Conservation (phyloP, 2,888 invertebrate species). For the Abrostola tripartita region DNA sequence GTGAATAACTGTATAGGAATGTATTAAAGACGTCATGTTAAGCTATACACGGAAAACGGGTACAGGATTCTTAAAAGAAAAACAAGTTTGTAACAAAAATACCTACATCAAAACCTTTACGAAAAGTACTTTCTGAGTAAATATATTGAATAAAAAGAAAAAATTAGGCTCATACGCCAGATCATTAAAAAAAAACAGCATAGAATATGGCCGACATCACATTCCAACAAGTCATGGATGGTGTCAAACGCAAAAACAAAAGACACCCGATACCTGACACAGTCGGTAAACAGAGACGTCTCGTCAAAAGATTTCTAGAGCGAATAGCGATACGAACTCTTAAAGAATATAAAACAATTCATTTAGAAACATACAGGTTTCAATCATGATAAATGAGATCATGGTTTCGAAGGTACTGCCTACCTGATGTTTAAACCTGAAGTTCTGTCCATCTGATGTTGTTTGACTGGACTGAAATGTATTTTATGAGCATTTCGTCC, state of each 20-base stretch:
- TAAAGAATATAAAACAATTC: conserved; percentile 27
- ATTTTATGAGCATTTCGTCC: too few species aligned
- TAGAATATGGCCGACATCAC: conserved; percentile 30
- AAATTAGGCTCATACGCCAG: background rate
- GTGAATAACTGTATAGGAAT: conserved; percentile 3
- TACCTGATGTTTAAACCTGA: too few species aligned
- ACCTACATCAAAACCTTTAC: background rate
- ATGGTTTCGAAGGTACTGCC: too few species aligned
- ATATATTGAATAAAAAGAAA: background rate
- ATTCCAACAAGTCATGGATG: conserved; percentile 26
- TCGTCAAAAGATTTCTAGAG: conserved; percentile 64
- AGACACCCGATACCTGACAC: conserved; percentile 59
- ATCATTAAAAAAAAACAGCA: conserved; percentile 23
- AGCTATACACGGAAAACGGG: too few species aligned
- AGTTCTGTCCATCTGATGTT: too few species aligned
- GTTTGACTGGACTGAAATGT: too few species aligned
- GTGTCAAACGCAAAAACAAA: conserved; percentile 54
- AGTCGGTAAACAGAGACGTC: conserved; percentile 48
- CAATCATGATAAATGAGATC: background rate
- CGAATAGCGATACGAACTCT: conserved; percentile 61
- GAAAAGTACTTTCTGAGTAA: too few species aligned
- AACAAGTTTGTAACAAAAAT: background rate
- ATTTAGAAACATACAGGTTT: conserved; percentile 7
- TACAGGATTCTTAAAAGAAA: too few species aligned
- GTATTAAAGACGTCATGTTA: background rate